Evolutionary conservation across 2,888 invertebrate genomes (phyloP).

Genomic region (Barypeithes pellucidus): DNA sequence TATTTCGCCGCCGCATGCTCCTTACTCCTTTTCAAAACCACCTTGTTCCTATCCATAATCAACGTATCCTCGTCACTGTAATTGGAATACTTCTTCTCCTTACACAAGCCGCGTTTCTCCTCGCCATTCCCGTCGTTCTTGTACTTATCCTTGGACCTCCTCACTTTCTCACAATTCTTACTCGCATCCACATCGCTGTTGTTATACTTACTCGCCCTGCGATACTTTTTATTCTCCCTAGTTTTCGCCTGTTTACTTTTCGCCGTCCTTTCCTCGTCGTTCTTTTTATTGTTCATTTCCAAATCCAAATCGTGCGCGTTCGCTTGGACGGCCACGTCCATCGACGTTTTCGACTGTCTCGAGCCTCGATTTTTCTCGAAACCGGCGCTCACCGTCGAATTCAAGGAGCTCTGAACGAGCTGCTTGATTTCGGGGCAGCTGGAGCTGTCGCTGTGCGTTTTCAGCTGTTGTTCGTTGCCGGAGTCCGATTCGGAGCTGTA

Average conservation of each 20-base stretch:
- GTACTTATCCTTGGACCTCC: slow-evolving; percentile 62
- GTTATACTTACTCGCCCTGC: slow-evolving; percentile 54
- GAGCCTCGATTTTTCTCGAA: slow-evolving; percentile 68
- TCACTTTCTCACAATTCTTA: slow-evolving; percentile 56
- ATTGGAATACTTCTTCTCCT: slow-evolving; percentile 56
- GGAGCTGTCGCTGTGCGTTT: slow-evolving; percentile 63
- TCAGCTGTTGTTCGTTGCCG: slow-evolving; percentile 54
- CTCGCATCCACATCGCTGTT: slow-evolving; percentile 51
- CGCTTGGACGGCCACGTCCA: slow-evolving; percentile 76
- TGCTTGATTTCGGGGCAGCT: slow-evolving; percentile 72
- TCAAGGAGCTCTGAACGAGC: slow-evolving; percentile 69
- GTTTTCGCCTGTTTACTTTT: slow-evolving; percentile 63
- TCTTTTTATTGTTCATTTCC: slow-evolving; percentile 58
- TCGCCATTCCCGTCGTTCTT: slow-evolving; percentile 60
- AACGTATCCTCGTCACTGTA: slow-evolving; percentile 54
- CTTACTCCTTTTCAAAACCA: slow-evolving; percentile 50
- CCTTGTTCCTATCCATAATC: slow-evolving; percentile 50
- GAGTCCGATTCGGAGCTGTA: slow-evolving; percentile 59
- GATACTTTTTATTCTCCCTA: slow-evolving; percentile 61
- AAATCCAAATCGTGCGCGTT: slow-evolving; percentile 72
- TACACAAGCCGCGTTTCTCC: slow-evolving; percentile 57
- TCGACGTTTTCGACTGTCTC: slow-evolving; percentile 69
- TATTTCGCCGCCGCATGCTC: slow-evolving; percentile 33
- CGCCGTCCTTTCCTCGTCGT: slow-evolving; percentile 57
- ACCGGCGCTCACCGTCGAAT: slow-evolving; percentile 71